Conservation (phyloP, 2,113 vertebrate genomes). For the Chloropsis cyanopogon region DNA sequence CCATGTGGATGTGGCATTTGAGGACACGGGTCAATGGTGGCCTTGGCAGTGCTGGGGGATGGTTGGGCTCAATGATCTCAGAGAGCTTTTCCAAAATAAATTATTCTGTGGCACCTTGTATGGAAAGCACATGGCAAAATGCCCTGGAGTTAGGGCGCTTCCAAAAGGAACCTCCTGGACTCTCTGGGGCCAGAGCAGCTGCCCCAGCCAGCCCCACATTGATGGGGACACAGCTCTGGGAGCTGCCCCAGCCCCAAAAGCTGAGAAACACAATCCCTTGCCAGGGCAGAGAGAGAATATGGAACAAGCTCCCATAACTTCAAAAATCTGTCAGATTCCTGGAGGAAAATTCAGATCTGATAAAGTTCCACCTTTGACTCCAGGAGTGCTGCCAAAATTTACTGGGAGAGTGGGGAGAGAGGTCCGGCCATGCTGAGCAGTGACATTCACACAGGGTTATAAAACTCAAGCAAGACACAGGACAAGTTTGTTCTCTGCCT, state of each 20-base stretch:
- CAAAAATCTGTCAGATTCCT: not conserved
- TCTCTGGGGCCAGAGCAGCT: not conserved
- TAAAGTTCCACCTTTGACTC: not conserved
- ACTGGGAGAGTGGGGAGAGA: not conserved
- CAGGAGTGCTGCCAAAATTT: not conserved
- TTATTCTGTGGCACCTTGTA: rapidly evolving
- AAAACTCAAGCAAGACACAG: not conserved
- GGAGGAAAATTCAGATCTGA: not conserved
- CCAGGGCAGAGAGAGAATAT: not conserved
- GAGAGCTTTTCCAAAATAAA: not conserved
- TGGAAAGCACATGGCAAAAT: not conserved
- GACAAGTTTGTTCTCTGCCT: not conserved
- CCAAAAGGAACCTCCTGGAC: not conserved
- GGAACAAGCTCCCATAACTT: not conserved
- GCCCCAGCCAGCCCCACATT: rapidly evolving
- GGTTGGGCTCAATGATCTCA: rapidly evolving
- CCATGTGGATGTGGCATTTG: rapidly evolving
- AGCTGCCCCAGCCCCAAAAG: not conserved
- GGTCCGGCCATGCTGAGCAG: not conserved
- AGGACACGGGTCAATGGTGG: not conserved
- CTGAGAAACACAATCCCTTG: not conserved
- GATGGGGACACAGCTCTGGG: not conserved
- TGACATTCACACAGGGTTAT: not conserved
- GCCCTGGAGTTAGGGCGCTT: not conserved
- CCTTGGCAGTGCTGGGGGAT: not conserved